Percentiles rank a stretch among this genome's conserved stretches.
These are phyloP conservation scores for Cataglyphis altisquamis DNA, from an alignment of 2,888 invertebrate genomes.

Conservation along the genomic window DNA sequence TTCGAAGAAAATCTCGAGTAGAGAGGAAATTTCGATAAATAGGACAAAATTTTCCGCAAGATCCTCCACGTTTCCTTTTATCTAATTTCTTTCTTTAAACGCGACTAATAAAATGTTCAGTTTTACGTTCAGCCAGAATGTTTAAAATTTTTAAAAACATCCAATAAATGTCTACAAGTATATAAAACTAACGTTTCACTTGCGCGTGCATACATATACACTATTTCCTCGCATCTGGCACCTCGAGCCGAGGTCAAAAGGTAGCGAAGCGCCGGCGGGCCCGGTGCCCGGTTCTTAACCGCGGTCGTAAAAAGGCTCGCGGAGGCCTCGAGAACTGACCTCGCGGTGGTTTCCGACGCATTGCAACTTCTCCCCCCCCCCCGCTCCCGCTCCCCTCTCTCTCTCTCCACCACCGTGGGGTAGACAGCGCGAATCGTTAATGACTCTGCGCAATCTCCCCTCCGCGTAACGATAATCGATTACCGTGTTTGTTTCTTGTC, in stretches of 20 bases:
- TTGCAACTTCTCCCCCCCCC: slow-evolving; percentile 46
- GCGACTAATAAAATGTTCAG: background rate
- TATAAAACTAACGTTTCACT: background rate
- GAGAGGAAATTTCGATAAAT: too few species aligned
- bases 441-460: slow-evolving; percentile 12
- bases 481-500: background rate
- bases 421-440: slow-evolving; percentile 28
- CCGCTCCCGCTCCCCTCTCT: slow-evolving; percentile 12
- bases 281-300: slow-evolving; percentile 51
- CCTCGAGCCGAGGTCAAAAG: slow-evolving; percentile 51
- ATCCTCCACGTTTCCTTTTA: background rate
- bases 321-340: slow-evolving; percentile 67
- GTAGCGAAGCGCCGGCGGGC: slow-evolving; percentile 56
- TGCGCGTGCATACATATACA: background rate
- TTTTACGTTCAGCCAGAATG: too few species aligned
- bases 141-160: background rate
- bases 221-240: slow-evolving; percentile 55
- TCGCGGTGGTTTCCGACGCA: slow-evolving; percentile 61
- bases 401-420: background rate
- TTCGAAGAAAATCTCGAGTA: too few species aligned
- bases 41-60: background rate
- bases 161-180: background rate
- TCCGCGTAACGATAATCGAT: slow-evolving; percentile 16
- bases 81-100: background rate
- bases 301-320: slow-evolving; percentile 55